These are phyloP conservation scores for Polyodon spathula DNA, from an alignment of 2,113 vertebrate species.

Conservation along the genomic window DNA sequence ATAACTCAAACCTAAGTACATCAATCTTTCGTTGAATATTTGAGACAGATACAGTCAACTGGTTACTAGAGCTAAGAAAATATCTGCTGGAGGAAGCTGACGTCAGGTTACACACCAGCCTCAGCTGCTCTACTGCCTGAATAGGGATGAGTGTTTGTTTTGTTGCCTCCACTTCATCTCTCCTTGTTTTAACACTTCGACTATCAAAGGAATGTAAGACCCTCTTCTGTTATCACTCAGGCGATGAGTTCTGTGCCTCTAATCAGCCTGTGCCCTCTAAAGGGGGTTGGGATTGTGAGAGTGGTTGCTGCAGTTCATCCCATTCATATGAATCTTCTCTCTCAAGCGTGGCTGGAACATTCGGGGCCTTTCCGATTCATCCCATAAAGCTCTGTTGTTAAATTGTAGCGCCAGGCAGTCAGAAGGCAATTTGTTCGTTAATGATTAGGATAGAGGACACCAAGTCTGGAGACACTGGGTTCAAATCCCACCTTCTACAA, in stretches of 20 bases:
- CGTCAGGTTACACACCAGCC: too few species aligned
- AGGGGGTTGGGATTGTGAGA: constrained; percentile 3
- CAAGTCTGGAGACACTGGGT: too few species aligned
- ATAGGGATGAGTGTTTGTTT: background rate
- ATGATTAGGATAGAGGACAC: too few species aligned
- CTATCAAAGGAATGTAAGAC: constrained; percentile 20
- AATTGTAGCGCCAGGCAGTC: too few species aligned
- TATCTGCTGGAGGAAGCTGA: too few species aligned
- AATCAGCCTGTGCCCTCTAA: background rate
- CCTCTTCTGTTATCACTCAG: constrained; percentile 18
- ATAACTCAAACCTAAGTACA: too few species aligned
- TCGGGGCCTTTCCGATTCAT: too few species aligned
- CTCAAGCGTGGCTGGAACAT: too few species aligned
- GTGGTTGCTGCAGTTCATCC: constrained; percentile 10
- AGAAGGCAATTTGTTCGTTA: too few species aligned
- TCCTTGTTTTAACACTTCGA: constrained; percentile 6
- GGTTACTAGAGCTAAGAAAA: background rate
- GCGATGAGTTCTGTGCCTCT: constrained; percentile 15
- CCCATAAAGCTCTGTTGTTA: too few species aligned
- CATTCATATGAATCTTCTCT: constrained; percentile 10
- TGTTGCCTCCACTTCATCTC: constrained; percentile 11
- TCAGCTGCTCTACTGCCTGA: background rate
- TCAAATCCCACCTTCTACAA: too few species aligned
- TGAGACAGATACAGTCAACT: constrained; percentile 10
- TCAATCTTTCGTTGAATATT: background rate